Evolutionary conservation across 1,140 invertebrate genomes (phyloP), one percentile per base, ranked within the genome.

Genomic region (Drosophila leontia): DNA sequence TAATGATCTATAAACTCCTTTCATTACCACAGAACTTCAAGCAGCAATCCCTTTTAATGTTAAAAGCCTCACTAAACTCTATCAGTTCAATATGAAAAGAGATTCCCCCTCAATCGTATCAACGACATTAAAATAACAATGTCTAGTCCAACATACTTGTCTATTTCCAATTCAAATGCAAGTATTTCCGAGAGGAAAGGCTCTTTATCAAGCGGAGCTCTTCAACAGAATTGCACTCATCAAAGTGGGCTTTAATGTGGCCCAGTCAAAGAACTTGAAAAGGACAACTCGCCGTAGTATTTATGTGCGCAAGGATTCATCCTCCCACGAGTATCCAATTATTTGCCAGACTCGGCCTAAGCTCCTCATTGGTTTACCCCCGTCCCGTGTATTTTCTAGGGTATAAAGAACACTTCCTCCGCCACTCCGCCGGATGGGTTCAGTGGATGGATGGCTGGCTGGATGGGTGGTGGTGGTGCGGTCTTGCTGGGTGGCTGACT

Each of bases 331-430:
- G 67, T 51, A 72, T 60, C 53, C 69, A 71, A 72, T 72, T 51
- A 72, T 72, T 72, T 72, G 69, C 67, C 53, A 72, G 69, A 72
- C 45, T 72, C 56, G 55, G 45, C 67, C 55, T 72, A 72, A 72
- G 67, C 68, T 72, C 67, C 69, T 72, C 68, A 72, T 72, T 72
- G 70, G 68, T 72, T 72, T 72, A 60, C 70, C 44, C 56, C 75
- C 72, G 11, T 29, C 13, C 26, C 51, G 34, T 37, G 15, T 7
- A 32, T 34, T 9, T 23, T 34, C 55, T 55, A 77, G 56, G 34
- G 63, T 60, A 77, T 68, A 44, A 61, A 51, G 71, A 47, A 63
- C 70, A 55, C 65, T 55, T 78, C 61, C 48, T 78, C 8, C 26
- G 41, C 47, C 17, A 23, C 13, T 32, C 32, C 42, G 45, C 45